Conservation (phyloP, 2,888 invertebrate species). For the Apotomis betuletana region DNA sequence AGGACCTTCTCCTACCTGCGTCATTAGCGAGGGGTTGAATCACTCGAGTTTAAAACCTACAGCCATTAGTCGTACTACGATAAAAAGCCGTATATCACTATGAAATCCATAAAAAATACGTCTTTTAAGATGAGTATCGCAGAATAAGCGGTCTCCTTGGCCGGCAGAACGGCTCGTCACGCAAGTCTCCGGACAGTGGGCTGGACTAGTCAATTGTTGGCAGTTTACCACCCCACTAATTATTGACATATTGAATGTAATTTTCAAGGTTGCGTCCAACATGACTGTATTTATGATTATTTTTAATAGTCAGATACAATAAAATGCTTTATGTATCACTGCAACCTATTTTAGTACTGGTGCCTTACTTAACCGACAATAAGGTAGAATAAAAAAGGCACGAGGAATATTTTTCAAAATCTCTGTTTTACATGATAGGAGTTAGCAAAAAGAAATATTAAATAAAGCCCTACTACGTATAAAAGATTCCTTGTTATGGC, state of each 20-base stretch:
- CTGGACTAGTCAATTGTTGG: neutral
- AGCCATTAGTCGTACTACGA: neutral
- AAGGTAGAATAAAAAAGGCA: too few species aligned
- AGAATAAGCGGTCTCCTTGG: conserved; percentile 2
- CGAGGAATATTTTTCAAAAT: too few species aligned
- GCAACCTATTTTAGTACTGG: too few species aligned
- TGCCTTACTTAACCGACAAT: too few species aligned
- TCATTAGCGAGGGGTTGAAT: conserved; percentile 15
- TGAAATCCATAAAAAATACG: too few species aligned
- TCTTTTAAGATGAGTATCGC: too few species aligned
- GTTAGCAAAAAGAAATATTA: neutral
- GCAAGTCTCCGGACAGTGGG: neutral
- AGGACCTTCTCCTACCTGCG: conserved; percentile 19
- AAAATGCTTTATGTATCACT: too few species aligned
- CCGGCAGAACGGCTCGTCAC: conserved; percentile 6
- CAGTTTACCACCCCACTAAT: neutral
- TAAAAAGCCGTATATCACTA: too few species aligned
- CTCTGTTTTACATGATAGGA: too few species aligned
- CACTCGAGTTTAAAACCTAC: conserved; percentile 7
- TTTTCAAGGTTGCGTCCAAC: neutral
- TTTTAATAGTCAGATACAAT: too few species aligned
- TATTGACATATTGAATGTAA: neutral
- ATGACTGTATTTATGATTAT: too few species aligned
- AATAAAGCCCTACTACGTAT: conserved; percentile 54
- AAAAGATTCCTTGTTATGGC: conserved; percentile 65